Base-by-base conservation (phyloP, 2,888 invertebrate genomes). In the Napeogenes sylphis region DNA sequence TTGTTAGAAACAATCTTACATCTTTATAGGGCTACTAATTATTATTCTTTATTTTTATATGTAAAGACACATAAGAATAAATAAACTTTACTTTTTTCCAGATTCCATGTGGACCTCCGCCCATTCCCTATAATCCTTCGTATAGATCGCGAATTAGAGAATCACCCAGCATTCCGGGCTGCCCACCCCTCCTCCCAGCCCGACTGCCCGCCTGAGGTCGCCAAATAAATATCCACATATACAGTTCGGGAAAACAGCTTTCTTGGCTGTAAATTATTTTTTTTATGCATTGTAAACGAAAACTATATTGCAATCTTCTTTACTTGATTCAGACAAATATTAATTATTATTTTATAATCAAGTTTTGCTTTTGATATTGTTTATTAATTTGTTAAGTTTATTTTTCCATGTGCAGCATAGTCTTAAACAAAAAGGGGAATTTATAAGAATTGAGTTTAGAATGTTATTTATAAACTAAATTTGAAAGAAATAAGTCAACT, bases 111-210 rank as follows among this genome's bases (percentile, higher is more conserved):
- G 12, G 97, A 98, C 82, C 88, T 98, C 71, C 92, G 95, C 68
- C 94, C 95, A 1, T 99, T 96, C 83, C 98, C 98, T 4, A 96
- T 95, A 60, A 97, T 99, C 73, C 90, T 94, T 62, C 93, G 97
- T 76, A 96, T 99, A 64, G 95, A 97, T 82, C 93, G 95, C 58
- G 95, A 96, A 76, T 90, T 98, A 70, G 95, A 95, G 80, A 94
- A 95, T 79, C 95, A 98, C 80, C 97, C 97, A 14, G 97, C 97
- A 4, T 98, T 99, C 90, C 93, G 96, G 68, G 95, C 95, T 38
- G 97, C 98, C 51, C 97, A 98, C 90, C 97, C 98, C 51, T 95
- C 95, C 70, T 93, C 94, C 76, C 98, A 99, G 91, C 98, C 98
- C 4, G 99, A 99, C 90, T 97, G 97, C 83, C 98, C 98, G 54